These are phyloP conservation scores for Leucopsar rothschildi DNA, from an alignment of 2,113 vertebrate genomes.

Conservation along the genomic window DNA sequence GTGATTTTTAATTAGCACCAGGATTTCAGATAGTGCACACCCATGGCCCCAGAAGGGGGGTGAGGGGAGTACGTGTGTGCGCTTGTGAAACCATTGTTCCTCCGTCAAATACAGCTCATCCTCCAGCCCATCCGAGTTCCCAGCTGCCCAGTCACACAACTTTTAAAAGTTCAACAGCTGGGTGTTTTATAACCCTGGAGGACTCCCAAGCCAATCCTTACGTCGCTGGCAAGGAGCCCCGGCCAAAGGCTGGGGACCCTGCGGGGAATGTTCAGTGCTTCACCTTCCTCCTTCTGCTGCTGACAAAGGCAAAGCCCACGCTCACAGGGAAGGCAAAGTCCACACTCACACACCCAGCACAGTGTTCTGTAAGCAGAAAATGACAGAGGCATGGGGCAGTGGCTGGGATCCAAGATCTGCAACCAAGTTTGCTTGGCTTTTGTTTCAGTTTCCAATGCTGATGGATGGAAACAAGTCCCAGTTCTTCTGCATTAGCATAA, in stretches of 20 bases:
- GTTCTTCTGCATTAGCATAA: constrained; percentile 31
- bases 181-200: neutral
- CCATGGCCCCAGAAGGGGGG: neutral
- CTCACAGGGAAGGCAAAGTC: neutral
- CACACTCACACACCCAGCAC: neutral
- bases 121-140: neutral
- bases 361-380: neutral
- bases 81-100: constrained; percentile 6
- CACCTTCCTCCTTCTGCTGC: neutral
- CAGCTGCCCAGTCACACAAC: constrained; percentile 12
- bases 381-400: neutral
- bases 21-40: constrained; percentile 26
- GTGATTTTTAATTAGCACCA: neutral
- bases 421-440: constrained; percentile 36
- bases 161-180: constrained; percentile 8
- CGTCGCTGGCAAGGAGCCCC: neutral
- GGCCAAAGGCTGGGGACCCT: neutral
- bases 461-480: constrained; percentile 13
- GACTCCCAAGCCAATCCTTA: neutral
- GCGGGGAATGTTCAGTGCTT: neutral
- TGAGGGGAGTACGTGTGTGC: neutral
- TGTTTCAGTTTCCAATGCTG: neutral
- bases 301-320: neutral
- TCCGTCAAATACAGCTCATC: neutral
- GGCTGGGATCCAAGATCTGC: constrained; percentile 40